Conservation (phyloP, 2,888 invertebrate genomes). For the Leptinotarsa rubiginosa region DNA sequence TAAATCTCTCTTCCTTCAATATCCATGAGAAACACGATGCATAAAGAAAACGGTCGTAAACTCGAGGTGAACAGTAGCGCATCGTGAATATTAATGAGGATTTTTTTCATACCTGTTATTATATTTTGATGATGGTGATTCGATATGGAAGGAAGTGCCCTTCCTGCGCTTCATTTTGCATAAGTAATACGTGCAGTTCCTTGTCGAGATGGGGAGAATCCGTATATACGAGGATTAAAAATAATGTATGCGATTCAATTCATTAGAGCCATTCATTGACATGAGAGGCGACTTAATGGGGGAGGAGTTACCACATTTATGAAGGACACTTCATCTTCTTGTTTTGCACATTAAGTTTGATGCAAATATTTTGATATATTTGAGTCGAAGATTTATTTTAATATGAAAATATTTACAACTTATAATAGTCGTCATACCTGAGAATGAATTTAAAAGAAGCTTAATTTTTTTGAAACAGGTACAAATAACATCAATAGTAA, state of each 20-base stretch:
- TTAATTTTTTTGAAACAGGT: too few relatives aligned
- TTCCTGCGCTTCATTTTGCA: conserved; percentile 23
- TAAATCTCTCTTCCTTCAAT: conserved; percentile 25
- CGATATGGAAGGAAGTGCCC: conserved; percentile 21
- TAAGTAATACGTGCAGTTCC: conserved; percentile 17
- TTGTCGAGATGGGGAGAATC: not conserved
- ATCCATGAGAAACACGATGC: conserved; percentile 19
- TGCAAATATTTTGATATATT: not conserved
- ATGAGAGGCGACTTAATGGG: not conserved
- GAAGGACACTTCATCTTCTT: not conserved
- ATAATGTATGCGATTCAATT: not conserved
- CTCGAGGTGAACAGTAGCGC: conserved; percentile 16
- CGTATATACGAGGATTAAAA: not conserved
- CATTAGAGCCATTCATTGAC: not conserved
- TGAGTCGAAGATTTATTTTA: not conserved
- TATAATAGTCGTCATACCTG: too few relatives aligned
- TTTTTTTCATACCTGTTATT: conserved; percentile 3
- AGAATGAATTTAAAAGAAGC: too few relatives aligned
- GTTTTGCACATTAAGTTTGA: not conserved
- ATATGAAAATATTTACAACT: too few relatives aligned
- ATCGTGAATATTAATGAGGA: conserved; percentile 9
- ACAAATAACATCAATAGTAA: too few relatives aligned
- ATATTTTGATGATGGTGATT: conserved; percentile 21
- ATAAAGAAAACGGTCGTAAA: conserved; percentile 15
- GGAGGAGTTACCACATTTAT: not conserved